A percentile compares a stretch with the other conserved stretches of the same genome.
phyloP scores from a whole-genome alignment of 2,888 invertebrate species.

The Patella caerulea region DNA sequence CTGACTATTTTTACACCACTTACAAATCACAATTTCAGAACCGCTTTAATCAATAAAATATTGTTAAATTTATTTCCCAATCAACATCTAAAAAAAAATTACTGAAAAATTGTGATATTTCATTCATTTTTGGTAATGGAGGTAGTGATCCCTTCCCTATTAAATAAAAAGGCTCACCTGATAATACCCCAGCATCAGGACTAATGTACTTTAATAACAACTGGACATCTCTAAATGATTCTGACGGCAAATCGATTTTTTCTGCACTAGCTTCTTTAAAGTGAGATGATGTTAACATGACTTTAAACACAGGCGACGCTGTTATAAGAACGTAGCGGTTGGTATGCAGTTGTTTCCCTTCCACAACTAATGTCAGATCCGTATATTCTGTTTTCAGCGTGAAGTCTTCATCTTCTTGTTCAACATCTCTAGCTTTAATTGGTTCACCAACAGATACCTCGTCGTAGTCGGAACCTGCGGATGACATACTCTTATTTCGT shows the following conservation, averaged over 20 bases:
- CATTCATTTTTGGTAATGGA: too few species aligned
- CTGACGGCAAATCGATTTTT: conserved; percentile 1
- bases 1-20: too few species aligned
- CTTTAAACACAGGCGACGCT: conserved; percentile 1
- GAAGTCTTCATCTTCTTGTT: not conserved
- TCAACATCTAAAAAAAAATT: too few species aligned
- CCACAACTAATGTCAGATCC: conserved; percentile 10
- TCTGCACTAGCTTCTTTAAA: not conserved
- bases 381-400: not conserved
- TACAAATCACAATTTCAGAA: too few species aligned
- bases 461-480: not conserved
- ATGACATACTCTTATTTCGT: not conserved
- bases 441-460: not conserved
- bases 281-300: not conserved
- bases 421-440: not conserved
- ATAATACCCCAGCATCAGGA: not conserved
- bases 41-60: too few species aligned
- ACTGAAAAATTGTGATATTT: too few species aligned
- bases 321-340: not conserved
- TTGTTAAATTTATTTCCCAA: too few species aligned
- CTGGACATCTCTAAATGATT: conserved; percentile 7
- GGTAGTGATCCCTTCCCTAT: too few species aligned
- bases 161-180: not conserved
- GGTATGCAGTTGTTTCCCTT: conserved; percentile 6
- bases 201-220: not conserved